Conservation (phyloP, 2,888 invertebrate genomes). For the Helobdella robusta region DNA sequence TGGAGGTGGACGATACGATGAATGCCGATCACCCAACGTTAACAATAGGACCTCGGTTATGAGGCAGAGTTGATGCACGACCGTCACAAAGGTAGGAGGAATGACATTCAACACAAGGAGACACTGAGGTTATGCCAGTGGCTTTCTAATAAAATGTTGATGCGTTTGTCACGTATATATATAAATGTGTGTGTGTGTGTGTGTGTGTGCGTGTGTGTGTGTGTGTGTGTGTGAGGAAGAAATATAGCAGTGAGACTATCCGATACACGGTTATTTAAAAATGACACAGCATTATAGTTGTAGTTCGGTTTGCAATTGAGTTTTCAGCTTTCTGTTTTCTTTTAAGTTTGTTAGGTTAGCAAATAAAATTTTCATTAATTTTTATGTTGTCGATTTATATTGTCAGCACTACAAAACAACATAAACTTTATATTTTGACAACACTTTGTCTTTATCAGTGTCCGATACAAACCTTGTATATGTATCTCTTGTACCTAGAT, state of each 20-base stretch:
- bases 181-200: background rate
- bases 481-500: too few species aligned
- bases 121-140: too few species aligned
- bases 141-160: too few species aligned
- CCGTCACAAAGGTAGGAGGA: background rate
- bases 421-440: too few species aligned
- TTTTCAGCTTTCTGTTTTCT: background rate
- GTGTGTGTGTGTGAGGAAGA: background rate
- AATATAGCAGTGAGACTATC: background rate
- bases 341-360: background rate
- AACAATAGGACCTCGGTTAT: constrained; percentile 18
- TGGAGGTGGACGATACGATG: background rate
- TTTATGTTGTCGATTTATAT: background rate
- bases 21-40: background rate
- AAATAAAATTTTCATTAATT: background rate
- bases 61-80: constrained; percentile 9
- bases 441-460: too few species aligned
- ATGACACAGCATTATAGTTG: background rate
- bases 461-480: too few species aligned
- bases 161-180: background rate
- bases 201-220: constrained; percentile 3
- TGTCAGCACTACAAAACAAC: background rate
- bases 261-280: background rate
- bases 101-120: background rate
- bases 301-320: background rate